Evolutionary conservation across 2,797 vertebrate species (phyloP), one percentile per base, ranked within the genome.

Genomic region (Platyrinchus mystaceus): DNA sequence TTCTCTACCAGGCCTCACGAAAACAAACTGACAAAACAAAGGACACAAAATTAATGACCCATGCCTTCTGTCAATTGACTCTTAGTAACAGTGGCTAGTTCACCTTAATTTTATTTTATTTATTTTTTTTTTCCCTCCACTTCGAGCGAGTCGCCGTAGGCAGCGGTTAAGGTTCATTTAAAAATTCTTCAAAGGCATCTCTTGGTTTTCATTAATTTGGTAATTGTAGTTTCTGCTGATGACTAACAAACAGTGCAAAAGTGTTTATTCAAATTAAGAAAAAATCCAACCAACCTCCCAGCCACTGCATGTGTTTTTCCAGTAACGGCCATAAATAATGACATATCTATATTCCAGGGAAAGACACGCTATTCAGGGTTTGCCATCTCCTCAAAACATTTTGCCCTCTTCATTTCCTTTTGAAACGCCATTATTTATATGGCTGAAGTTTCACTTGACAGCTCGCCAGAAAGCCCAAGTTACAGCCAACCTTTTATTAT

Each of bases 1-100:
- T 99, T 99, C 98, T 98, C 97, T 97, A 99, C 97, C 98, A 98
- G 98, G 98, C 98, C 98, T 98, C 98, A 97, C 98, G 96, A 99
- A 99, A 99, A 99, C 99, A 99, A 99, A 99, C 99, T 99, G 99
- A 99, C 99, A 99, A 99, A 99, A 99, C 99, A 99, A 99, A 99
- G 99, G 99, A 99, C 99, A 99, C 98, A 99, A 98, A 99, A 99
- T 99, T 99, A 99, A 99, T 99, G 99, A 99, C 99, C 99, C 99
- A 84, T 99, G 98, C 98, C 94, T 98, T 98, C 98, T 98, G 98
- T 99, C 98, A 98, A 99, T 98, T 99, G 98, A 99, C 99, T 99
- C 98, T 98, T 98, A 97, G 98, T 98, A 98, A 98, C 98, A 98
- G 97, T 98, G 98, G 98, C 98, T 97, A 98, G 97, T 98, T 98